Conservation (phyloP, 1,140 invertebrate genomes). For the Uloborus diversus region DNA sequence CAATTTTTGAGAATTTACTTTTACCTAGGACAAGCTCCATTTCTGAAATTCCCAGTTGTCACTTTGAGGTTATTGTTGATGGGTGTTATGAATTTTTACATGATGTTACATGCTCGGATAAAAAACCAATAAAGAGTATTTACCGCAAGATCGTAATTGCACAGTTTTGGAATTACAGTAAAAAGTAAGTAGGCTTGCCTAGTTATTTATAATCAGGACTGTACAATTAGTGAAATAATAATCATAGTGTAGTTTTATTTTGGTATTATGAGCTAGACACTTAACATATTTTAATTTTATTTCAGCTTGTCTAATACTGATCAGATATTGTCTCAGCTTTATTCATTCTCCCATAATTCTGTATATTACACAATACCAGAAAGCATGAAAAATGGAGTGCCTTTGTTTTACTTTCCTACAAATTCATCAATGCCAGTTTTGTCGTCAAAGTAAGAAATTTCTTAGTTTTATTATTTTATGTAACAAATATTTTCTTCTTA, state of each 20-base stretch:
- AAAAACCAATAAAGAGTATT: constrained; percentile 75
- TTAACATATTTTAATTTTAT: constrained; percentile 39
- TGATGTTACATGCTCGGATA: constrained; percentile 78
- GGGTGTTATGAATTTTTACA: constrained; percentile 77
- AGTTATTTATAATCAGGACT: not conserved
- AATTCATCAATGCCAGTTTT: constrained; percentile 67
- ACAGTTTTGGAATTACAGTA: constrained; percentile 72
- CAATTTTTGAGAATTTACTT: not conserved
- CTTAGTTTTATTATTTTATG: too few species aligned
- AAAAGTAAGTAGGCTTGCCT: constrained; percentile 62
- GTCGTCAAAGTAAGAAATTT: constrained; percentile 67
- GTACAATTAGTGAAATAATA: not conserved
- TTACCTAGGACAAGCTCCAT: constrained; percentile 16
- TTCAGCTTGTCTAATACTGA: constrained; percentile 74
- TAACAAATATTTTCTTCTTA: too few species aligned
- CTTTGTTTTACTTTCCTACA: constrained; percentile 75
- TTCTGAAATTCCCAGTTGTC: constrained; percentile 40
- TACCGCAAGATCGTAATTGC: constrained; percentile 76
- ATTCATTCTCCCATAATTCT: constrained; percentile 74
- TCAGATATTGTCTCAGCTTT: constrained; percentile 76
- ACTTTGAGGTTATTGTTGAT: constrained; percentile 62
- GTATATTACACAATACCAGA: constrained; percentile 78
- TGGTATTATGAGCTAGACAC: not conserved
- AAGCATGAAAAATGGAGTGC: constrained; percentile 77
- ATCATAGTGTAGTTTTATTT: not conserved